Evolutionary conservation across 2,888 invertebrate genomes (phyloP), one percentile per base, ranked within the genome.

Genomic region (Catocala nupta): DNA sequence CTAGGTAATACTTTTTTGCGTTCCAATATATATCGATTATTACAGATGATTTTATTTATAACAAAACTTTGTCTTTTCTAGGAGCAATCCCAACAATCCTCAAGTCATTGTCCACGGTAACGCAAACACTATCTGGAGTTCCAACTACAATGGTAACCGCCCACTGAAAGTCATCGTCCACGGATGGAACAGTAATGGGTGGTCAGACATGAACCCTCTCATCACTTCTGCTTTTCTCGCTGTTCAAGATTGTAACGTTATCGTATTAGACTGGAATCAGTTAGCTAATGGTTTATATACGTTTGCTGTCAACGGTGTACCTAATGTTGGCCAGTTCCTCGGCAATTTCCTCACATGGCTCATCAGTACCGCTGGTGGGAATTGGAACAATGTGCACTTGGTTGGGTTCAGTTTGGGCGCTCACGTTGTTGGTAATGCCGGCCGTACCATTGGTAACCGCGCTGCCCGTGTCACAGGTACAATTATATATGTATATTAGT

Each of bases 401-500:
- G 80, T 91, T 16, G 92, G 92, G 36, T 88, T 87, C 83, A 91
- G 92, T 73, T 84, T 91, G 67, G 92, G 92, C 1, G 92, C 90
- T 64, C 91, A 91, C 61, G 73, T 90, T 6, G 89, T 89, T 1
- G 91, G 90, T 1, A 85, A 81, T 34, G 88, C 88, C 57, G 90
- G 90, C 4, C 86, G 89, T 5, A 63, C 65, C 0, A 75, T 81
- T 51, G 72, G 81, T 5, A 75, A 84, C 7, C 78, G 78, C 3
- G 80, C 86, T 4, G 68, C 68, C 1, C 83, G 90, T 57, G 75
- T 91, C 9, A 90, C 91, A 49, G 90, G 91, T 91, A 43, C 71
- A 60, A 16, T 16, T 16, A 16, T 16, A 16, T 16, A 16, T 16
- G 2, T 16, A 2, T 16, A 25, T 25, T 25, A 25, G 25, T 25